Evolutionary conservation across 2,797 vertebrate genomes (phyloP).

Genomic region (Cryptoprocta ferox): DNA sequence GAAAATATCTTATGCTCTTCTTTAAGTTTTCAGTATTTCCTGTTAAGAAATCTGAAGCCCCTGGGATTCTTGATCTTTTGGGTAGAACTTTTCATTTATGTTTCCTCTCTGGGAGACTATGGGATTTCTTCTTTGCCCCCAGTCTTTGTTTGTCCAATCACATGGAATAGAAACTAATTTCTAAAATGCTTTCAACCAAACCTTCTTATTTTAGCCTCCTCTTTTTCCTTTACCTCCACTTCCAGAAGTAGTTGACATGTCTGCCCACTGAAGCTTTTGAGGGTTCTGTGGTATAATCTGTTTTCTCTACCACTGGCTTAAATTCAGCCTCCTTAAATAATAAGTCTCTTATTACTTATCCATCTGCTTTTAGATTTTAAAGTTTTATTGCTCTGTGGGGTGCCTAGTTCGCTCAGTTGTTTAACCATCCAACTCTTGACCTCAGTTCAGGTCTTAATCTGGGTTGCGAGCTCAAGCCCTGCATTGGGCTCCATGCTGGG

Average conservation of each 20-base stretch:
- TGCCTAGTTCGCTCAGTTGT: too few relatives aligned
- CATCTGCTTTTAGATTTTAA: neutral
- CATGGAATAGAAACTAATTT: neutral
- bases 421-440: too few relatives aligned
- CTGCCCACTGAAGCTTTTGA: neutral
- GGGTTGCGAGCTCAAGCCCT: too few relatives aligned
- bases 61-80: neutral
- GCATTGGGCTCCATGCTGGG: too few relatives aligned
- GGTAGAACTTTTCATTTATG: neutral
- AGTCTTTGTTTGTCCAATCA: neutral
- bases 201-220: neutral
- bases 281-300: neutral
- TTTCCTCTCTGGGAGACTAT: neutral
- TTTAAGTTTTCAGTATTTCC: neutral
- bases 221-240: neutral
- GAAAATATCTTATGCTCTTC: neutral
- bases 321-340: neutral
- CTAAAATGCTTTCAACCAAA: neutral
- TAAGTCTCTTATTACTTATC: neutral
- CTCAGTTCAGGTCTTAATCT: too few relatives aligned
- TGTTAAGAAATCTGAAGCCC: neutral
- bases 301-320: neutral
- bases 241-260: neutral
- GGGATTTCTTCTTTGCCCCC: neutral
- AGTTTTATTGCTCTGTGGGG: neutral